A percentile compares a stretch with the other conserved stretches of the same genome.
phyloP scores from a whole-genome alignment of 2,113 vertebrate species.

The Forbesichthys agassizii region DNA sequence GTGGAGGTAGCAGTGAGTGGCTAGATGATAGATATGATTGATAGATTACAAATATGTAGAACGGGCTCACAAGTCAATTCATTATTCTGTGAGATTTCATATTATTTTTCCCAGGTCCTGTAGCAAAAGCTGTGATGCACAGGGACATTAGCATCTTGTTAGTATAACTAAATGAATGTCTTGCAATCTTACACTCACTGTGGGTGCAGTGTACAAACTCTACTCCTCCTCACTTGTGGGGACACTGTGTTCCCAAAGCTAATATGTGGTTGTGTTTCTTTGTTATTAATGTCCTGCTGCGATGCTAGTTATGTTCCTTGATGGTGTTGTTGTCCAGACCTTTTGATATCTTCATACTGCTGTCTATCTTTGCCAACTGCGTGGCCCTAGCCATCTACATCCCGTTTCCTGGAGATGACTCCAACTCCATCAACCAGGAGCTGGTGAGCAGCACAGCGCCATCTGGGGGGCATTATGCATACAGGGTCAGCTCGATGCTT shows the following conservation, averaged over 20 bases:
- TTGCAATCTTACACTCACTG: too few relatives aligned
- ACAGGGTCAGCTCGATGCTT: too few relatives aligned
- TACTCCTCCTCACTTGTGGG: neutral
- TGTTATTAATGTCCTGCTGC: neutral
- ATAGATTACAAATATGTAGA: too few relatives aligned
- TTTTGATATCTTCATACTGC: constrained; percentile 99
- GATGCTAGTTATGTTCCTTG: constrained; percentile 74
- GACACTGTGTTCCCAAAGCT: neutral
- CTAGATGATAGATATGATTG: too few relatives aligned
- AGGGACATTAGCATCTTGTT: too few relatives aligned
- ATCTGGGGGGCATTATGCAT: neutral
- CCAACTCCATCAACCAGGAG: constrained; percentile 98
- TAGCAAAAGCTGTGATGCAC: too few relatives aligned
- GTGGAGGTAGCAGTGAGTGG: neutral
- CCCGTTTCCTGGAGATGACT: constrained; percentile 99
- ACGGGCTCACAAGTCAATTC: too few relatives aligned
- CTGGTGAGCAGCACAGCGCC: constrained; percentile 85
- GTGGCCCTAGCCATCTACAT: constrained; percentile 99
- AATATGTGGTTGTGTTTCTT: neutral
- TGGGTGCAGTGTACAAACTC: too few relatives aligned
- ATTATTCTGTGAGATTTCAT: too few relatives aligned
- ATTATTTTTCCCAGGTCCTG: too few relatives aligned
- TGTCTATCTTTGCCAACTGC: constrained; percentile 99
- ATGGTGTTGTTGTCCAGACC: constrained; percentile 83
- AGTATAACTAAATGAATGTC: too few relatives aligned